phyloP scores from a whole-genome alignment of 2,113 vertebrate genomes.

The Tursiops truncatus region DNA sequence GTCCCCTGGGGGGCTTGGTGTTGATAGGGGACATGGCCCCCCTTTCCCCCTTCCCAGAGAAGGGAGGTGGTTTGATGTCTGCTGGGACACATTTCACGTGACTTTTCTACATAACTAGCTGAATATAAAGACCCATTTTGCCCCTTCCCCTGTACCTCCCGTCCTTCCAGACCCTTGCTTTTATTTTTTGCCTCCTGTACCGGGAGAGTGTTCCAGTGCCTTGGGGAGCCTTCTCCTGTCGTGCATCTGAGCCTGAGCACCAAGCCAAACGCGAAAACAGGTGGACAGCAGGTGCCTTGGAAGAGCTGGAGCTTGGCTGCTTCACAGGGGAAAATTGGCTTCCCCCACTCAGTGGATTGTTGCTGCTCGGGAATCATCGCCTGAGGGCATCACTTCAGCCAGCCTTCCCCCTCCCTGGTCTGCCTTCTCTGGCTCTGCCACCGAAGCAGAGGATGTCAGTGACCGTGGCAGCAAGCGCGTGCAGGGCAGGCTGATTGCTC shows the following conservation, averaged over 20 bases:
- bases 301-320: neutral
- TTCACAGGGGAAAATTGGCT: neutral
- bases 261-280: neutral
- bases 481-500: neutral
- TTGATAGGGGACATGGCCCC: neutral
- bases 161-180: neutral
- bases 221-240: neutral
- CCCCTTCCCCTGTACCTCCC: neutral
- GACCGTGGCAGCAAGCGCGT: accelerated
- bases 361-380: neutral
- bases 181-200: neutral
- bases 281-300: neutral
- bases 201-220: neutral
- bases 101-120: conserved; percentile 17
- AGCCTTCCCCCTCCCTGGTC: neutral
- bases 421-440: neutral
- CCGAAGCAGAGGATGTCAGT: accelerated
- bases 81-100: neutral
- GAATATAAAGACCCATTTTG: neutral
- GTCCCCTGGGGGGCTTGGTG: neutral
- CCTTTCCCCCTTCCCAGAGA: neutral
- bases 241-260: neutral
- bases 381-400: neutral
- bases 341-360: neutral
- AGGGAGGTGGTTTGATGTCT: neutral